These are phyloP conservation scores for Timandra comae DNA, from an alignment of 2,888 invertebrate species.

Conservation along the genomic window DNA sequence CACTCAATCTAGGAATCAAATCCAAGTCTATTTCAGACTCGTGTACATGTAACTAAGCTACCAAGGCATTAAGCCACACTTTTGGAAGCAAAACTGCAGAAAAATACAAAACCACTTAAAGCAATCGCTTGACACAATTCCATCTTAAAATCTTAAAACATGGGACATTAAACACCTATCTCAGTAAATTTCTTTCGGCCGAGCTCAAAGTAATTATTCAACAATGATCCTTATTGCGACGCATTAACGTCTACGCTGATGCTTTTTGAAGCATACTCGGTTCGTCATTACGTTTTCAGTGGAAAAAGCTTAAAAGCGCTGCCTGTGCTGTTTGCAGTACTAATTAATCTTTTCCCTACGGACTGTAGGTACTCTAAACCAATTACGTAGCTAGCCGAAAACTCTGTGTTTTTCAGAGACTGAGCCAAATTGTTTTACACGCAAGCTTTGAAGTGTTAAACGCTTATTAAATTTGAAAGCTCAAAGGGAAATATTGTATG, in stretches of 20 bases:
- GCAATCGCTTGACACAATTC: constrained; percentile 30
- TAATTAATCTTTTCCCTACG: constrained; percentile 68
- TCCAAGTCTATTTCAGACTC: not conserved
- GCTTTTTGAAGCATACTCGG: constrained; percentile 15
- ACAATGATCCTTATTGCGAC: constrained; percentile 12
- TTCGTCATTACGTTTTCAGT: constrained; percentile 36
- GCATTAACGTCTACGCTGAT: constrained; percentile 16
- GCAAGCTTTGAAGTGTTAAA: constrained; percentile 70
- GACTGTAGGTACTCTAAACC: constrained; percentile 59
- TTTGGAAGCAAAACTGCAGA: constrained; percentile 1
- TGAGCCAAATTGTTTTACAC: constrained; percentile 69
- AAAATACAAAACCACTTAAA: constrained; percentile 19
- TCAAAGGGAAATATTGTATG: constrained; percentile 59
- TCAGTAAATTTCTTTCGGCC: constrained; percentile 22
- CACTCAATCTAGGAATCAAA: no score
- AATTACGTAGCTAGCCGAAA: constrained; percentile 65
- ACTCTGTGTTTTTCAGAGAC: constrained; percentile 66
- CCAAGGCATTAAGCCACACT: not conserved
- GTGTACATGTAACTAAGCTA: not conserved
- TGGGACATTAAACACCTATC: constrained; percentile 26
- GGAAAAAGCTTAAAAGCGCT: constrained; percentile 47
- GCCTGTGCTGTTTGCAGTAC: constrained; percentile 56
- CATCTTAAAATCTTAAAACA: constrained; percentile 33
- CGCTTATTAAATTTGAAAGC: constrained; percentile 71
- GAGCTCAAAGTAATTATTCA: constrained; percentile 5